Evolutionary conservation across 2,888 invertebrate species (phyloP).

Genomic region (Ormyrus thymus): DNA sequence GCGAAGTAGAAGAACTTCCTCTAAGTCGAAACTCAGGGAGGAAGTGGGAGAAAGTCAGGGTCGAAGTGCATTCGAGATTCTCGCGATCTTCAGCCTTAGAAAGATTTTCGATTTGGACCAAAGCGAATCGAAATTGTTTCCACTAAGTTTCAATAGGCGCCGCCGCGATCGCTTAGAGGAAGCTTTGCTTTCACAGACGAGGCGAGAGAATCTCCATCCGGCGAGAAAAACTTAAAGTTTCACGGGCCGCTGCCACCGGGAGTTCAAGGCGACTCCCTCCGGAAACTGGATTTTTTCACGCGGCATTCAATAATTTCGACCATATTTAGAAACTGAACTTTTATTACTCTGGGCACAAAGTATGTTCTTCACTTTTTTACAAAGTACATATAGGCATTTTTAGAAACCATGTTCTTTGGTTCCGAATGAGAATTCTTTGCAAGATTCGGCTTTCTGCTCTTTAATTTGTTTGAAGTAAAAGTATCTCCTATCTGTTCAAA

Average conservation of each 20-base stretch:
- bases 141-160: constrained; percentile 2
- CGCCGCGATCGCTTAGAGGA: constrained; percentile 2
- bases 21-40: not conserved
- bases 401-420: not conserved
- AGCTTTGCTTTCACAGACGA: constrained; percentile 16
- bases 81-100: constrained; percentile 15
- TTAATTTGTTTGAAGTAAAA: not conserved
- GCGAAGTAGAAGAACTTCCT: constrained; percentile 11
- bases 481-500: constrained; percentile 2
- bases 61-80: constrained; percentile 40
- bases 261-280: constrained; percentile 31
- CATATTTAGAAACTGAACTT: not conserved
- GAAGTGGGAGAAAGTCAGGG: constrained; percentile 32
- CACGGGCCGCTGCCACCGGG: not conserved
- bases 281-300: not conserved
- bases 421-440: not conserved
- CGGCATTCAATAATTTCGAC: no score
- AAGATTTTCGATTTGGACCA: constrained; percentile 12
- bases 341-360: not conserved
- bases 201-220: constrained; percentile 18
- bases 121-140: constrained; percentile 43
- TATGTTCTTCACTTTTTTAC: not conserved
- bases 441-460: not conserved
- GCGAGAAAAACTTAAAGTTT: constrained; percentile 12
- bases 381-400: not conserved